A percentile compares a stretch with the other conserved stretches of the same genome.
Conservation (phyloP, 2,888 invertebrate species). For the Drosophila trichaetosa region DNA sequence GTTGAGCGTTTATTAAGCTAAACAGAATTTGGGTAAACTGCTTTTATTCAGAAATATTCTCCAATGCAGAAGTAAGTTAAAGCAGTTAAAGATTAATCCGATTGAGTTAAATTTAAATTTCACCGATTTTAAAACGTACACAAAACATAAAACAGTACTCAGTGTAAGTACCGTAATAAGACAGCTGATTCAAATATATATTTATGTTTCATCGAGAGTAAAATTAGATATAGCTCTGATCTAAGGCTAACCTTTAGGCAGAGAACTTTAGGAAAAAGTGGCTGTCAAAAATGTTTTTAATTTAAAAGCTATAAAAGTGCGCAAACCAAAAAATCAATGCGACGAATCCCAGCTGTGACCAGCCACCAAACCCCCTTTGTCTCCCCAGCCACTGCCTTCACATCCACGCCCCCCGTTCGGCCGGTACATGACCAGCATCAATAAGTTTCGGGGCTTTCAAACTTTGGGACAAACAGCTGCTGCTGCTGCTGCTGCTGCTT, state of each 20-base stretch:
- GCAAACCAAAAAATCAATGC: slow-evolving; percentile 66
- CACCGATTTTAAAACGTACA: not conserved
- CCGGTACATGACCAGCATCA: slow-evolving; percentile 73
- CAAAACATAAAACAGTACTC: not conserved
- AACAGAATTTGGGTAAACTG: not conserved
- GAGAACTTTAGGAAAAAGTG: slow-evolving; percentile 33
- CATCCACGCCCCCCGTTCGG: slow-evolving; percentile 31
- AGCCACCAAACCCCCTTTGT: not conserved
- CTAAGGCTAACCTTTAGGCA: slow-evolving; percentile 12
- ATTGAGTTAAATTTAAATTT: not conserved
- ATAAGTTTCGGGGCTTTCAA: slow-evolving; percentile 58
- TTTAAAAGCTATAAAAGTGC: slow-evolving; percentile 71
- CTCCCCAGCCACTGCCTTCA: not conserved
- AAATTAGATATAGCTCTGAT: slow-evolving; percentile 43
- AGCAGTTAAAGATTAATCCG: not conserved
- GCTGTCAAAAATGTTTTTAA: slow-evolving; percentile 63
- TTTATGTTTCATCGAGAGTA: slow-evolving; percentile 3
- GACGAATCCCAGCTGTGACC: slow-evolving; percentile 47
- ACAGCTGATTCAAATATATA: not conserved
- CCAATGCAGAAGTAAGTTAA: not conserved
- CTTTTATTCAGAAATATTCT: not conserved
- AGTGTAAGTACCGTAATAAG: not conserved
- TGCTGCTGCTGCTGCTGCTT: slow-evolving; percentile 24
- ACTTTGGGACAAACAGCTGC: slow-evolving; percentile 64
- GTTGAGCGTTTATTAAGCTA: not conserved